Conservation (phyloP, 2,797 vertebrate species). For the Labroides dimidiatus region DNA sequence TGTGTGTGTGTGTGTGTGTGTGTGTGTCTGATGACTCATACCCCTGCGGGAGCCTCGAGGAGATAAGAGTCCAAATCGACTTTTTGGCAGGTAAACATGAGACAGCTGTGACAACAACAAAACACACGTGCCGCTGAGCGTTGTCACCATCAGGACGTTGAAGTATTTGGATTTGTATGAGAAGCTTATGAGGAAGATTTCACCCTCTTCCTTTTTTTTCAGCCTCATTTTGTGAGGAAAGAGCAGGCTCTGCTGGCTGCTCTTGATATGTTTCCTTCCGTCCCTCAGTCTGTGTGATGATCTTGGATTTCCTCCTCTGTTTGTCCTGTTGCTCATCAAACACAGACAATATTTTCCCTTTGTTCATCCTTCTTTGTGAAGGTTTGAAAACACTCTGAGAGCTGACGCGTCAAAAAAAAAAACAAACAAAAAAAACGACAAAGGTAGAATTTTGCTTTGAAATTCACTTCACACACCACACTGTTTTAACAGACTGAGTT, state of each 20-base stretch:
- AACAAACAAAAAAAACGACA: slow-evolving; percentile 1
- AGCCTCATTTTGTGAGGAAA: background rate
- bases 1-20: slow-evolving; percentile 14
- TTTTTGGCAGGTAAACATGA: slow-evolving; percentile 11
- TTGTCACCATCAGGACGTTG: slow-evolving; percentile 5
- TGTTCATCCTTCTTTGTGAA: background rate
- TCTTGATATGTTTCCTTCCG: background rate
- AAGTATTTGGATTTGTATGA: background rate
- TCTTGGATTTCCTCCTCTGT: background rate
- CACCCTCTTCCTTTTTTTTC: background rate
- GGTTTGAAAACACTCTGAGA: background rate
- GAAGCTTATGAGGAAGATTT: background rate
- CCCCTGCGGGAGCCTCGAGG: slow-evolving; percentile 7
- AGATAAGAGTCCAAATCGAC: slow-evolving; percentile 38
- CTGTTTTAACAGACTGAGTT: background rate
- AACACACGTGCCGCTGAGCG: slow-evolving; percentile 22
- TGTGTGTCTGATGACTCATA: slow-evolving; percentile 47
- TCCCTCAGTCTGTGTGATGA: background rate
- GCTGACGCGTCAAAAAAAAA: background rate
- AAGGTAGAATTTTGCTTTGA: background rate
- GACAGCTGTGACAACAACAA: slow-evolving; percentile 22
- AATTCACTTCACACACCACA: background rate
- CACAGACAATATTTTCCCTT: background rate
- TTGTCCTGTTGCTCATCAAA: background rate
- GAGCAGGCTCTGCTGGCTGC: slow-evolving; percentile 47